A percentile compares a stretch with the other conserved stretches of the same genome.
Evolutionary conservation across 2,888 invertebrate species (phyloP).

Genomic region (Helleia helle): DNA sequence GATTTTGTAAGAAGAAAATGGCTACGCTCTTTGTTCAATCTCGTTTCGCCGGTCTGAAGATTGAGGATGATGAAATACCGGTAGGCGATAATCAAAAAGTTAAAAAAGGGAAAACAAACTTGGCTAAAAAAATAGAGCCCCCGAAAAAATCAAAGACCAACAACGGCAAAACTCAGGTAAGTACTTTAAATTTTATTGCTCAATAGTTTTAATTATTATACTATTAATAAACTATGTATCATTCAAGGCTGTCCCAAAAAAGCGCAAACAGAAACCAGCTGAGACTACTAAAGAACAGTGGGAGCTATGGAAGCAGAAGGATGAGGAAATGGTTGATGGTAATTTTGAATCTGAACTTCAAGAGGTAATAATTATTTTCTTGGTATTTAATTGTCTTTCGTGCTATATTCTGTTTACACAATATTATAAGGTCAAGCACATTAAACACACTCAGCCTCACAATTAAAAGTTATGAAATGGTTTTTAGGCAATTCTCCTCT

Average conservation of each 20-base stretch:
- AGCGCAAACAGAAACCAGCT: conserved; percentile 63
- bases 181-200: neutral
- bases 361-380: conserved; percentile 67
- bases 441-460: too few relatives aligned
- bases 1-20: conserved; percentile 48
- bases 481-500: conserved; percentile 80
- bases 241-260: conserved; percentile 37
- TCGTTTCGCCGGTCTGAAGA: conserved; percentile 81
- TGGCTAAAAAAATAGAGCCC: conserved; percentile 44
- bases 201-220: too few relatives aligned
- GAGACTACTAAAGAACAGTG: conserved; percentile 73
- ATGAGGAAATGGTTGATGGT: conserved; percentile 78
- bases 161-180: conserved; percentile 41
- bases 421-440: too few relatives aligned
- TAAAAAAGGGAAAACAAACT: conserved; percentile 46
- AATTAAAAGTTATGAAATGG: too few relatives aligned
- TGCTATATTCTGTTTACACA: too few relatives aligned
- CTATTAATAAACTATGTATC: conserved; percentile 5
- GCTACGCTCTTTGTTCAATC: conserved; percentile 80
- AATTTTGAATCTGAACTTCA: conserved; percentile 72
- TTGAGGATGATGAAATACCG: conserved; percentile 80
- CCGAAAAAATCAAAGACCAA: conserved; percentile 42
- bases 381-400: too few relatives aligned
- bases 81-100: conserved; percentile 43
- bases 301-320: conserved; percentile 83